phyloP scores from a whole-genome alignment of 2,888 invertebrate genomes.

The Drosophila lacicola region DNA sequence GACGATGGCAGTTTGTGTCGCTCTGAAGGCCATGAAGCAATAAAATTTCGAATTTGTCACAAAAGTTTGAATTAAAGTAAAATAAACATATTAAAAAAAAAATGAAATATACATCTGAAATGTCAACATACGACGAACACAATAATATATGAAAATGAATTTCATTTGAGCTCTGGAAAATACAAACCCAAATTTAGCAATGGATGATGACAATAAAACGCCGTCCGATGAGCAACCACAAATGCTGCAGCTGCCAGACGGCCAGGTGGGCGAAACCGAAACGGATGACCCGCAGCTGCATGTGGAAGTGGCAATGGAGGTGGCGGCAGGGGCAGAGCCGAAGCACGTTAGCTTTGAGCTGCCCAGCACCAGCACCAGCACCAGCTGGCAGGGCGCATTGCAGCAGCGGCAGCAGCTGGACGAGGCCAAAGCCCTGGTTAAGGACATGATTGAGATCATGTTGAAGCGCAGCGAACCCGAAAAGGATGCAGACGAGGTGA shows the following conservation, averaged over 20 bases:
- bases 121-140: constrained; percentile 24
- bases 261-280: constrained; percentile 53
- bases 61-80: constrained; percentile 23
- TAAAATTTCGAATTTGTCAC: constrained; percentile 56
- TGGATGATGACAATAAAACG: constrained; percentile 27
- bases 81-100: constrained; percentile 38
- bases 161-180: constrained; percentile 20
- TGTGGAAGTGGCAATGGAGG: background rate
- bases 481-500: background rate
- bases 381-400: constrained; percentile 1
- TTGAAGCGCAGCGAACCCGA: constrained; percentile 32
- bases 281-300: constrained; percentile 41
- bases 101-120: constrained; percentile 3
- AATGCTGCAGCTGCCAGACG: constrained; percentile 45
- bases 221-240: background rate
- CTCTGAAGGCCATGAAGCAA: constrained; percentile 57
- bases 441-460: constrained; percentile 45
- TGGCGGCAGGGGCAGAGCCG: background rate
- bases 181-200: constrained; percentile 32
- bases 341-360: constrained; percentile 19
- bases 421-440: constrained; percentile 27
- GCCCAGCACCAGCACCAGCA: constrained; percentile 29
- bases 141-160: constrained; percentile 21
- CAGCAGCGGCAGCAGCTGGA: background rate
- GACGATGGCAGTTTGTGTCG: constrained; percentile 42